phyloP scores from a whole-genome alignment of 2,888 invertebrate species.

The Lithosia quadra region DNA sequence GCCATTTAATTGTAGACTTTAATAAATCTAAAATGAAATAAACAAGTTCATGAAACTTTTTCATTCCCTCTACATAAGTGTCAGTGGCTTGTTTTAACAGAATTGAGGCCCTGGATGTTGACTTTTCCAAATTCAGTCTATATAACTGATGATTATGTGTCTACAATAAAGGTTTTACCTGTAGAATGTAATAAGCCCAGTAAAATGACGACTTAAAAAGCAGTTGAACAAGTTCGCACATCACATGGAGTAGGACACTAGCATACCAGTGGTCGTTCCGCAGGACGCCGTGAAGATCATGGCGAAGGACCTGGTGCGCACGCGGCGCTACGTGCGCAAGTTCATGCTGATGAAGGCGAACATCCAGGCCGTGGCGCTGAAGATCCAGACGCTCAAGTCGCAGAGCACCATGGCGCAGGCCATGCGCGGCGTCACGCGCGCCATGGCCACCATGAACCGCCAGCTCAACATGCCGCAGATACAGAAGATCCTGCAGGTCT shows the following conservation, averaged over 20 bases:
- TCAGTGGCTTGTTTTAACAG: too few relatives aligned
- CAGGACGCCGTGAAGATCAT: constrained; percentile 99
- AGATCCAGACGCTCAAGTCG: constrained; percentile 98
- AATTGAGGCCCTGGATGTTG: too few relatives aligned
- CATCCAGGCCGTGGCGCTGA: constrained; percentile 98
- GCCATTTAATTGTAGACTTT: too few relatives aligned
- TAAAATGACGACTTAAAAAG: too few relatives aligned
- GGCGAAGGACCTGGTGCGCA: constrained; percentile 99
- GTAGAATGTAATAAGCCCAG: too few relatives aligned
- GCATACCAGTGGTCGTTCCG: too few relatives aligned
- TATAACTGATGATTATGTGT: too few relatives aligned
- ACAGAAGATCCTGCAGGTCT: constrained; percentile 92
- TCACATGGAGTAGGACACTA: neutral
- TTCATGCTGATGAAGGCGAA: constrained; percentile 99
- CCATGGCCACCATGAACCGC: constrained; percentile 99
- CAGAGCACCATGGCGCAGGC: constrained; percentile 99
- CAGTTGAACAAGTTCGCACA: neutral
- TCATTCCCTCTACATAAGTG: too few relatives aligned
- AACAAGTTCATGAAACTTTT: too few relatives aligned
- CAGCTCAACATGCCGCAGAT: constrained; percentile 99
- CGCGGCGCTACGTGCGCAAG: constrained; percentile 97
- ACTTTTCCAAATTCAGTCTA: too few relatives aligned
- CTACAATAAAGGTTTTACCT: too few relatives aligned
- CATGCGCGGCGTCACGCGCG: constrained; percentile 99
- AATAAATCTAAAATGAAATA: too few relatives aligned